Percentiles rank a stretch among this genome's conserved stretches.
These are phyloP conservation scores for Stichodactyla helianthus DNA, from an alignment of 64 coral and sea anemone genomes.

Conservation along the genomic window DNA sequence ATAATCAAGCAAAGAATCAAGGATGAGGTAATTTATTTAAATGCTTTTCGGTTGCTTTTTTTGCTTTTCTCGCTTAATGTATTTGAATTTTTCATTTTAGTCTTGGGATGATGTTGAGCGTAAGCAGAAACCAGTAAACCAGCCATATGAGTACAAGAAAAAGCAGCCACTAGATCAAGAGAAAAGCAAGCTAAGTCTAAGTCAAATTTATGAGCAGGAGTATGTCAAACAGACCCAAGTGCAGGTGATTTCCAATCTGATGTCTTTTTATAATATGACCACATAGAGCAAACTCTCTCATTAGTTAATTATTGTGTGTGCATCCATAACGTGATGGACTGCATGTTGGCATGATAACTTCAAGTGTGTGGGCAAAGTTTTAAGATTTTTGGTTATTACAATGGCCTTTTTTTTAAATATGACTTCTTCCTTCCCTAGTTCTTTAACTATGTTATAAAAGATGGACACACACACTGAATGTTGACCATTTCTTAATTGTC, in stretches of 20 bases:
- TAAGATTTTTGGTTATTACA: no score
- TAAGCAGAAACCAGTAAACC: conserved; percentile 73
- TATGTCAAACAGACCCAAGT: conserved; percentile 88
- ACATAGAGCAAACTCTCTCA: no score
- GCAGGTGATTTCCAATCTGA: neutral
- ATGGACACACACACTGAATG: no score
- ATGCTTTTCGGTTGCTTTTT: neutral
- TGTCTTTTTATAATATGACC: neutral
- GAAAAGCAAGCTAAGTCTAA: conserved; percentile 93
- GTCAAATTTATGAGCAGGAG: conserved; percentile 98
- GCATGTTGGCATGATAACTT: no score
- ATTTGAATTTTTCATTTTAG: conserved; percentile 14
- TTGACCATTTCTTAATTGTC: no score
- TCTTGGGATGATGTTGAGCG: conserved; percentile 99
- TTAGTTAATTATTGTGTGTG: no score
- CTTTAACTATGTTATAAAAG: no score
- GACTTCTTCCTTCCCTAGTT: no score
- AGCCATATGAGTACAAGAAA: conserved; percentile 97
- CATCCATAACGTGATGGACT: no score
- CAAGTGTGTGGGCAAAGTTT: no score
- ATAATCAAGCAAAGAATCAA: conserved; percentile 87
- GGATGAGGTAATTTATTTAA: conserved; percentile 49
- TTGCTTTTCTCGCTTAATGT: neutral
- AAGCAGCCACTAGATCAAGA: conserved; percentile 84
- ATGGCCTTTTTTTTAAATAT: no score